These are phyloP conservation scores for Anas platyrhynchos DNA, from an alignment of 2,113 vertebrate genomes.

Conservation along the genomic window DNA sequence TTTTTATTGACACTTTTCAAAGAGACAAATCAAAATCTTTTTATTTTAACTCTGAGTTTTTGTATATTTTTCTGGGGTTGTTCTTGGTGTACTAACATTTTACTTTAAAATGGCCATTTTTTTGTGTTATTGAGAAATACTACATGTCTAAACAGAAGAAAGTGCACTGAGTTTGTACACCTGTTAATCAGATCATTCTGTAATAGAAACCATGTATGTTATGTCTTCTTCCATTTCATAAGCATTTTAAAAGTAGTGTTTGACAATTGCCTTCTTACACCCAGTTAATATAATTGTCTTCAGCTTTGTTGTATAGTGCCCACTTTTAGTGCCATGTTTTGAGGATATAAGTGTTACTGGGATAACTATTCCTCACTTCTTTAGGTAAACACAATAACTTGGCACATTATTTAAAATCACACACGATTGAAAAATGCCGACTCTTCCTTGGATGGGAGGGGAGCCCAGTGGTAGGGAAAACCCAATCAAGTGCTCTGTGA, in stretches of 20 bases:
- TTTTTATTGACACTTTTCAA: not conserved
- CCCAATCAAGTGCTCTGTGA: accelerated
- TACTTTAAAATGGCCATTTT: conserved; percentile 33
- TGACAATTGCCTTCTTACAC: not conserved
- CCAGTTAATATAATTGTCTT: not conserved
- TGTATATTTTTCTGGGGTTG: not conserved
- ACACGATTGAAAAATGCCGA: not conserved
- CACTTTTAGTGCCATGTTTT: not conserved
- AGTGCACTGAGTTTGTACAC: not conserved
- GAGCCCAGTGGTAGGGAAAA: not conserved
- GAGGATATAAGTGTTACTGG: not conserved
- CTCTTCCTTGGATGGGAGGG: not conserved
- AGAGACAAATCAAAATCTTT: not conserved
- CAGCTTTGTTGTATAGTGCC: not conserved
- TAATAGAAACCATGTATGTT: not conserved
- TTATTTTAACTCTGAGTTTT: not conserved
- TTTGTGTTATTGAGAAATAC: not conserved
- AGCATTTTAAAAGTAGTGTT: not conserved
- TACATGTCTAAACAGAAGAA: conserved; percentile 21
- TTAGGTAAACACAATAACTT: not conserved
- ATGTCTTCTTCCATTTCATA: not conserved
- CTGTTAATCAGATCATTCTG: not conserved
- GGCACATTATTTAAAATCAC: not conserved
- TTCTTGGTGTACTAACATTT: not conserved
- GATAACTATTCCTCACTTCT: not conserved